A percentile compares a stretch with the other conserved stretches of the same genome.
phyloP scores from a whole-genome alignment of 2,888 invertebrate species.

The Eristalis pertinax region DNA sequence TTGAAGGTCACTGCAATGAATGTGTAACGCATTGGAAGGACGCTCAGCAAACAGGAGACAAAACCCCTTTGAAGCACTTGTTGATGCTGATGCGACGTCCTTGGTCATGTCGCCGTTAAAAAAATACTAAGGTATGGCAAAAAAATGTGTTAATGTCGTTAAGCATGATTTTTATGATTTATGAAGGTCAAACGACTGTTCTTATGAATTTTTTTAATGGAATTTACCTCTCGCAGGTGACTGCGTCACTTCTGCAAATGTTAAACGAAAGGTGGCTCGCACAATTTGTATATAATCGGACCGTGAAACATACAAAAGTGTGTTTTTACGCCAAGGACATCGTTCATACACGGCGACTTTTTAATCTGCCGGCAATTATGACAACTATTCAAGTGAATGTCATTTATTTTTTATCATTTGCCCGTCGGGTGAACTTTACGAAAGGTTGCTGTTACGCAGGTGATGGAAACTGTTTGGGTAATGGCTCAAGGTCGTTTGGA shows the following conservation, averaged over 20 bases:
- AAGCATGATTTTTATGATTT: slow-evolving; percentile 64
- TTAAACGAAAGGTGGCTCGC: not conserved
- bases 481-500: slow-evolving; percentile 18
- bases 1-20: slow-evolving; percentile 59
- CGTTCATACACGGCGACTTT: not conserved
- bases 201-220: slow-evolving; percentile 43
- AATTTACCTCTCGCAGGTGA: slow-evolving; percentile 61
- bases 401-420: slow-evolving; percentile 59
- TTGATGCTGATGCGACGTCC: slow-evolving; percentile 45
- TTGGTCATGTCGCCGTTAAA: slow-evolving; percentile 44
- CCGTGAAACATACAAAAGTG: slow-evolving; percentile 25
- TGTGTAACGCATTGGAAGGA: slow-evolving; percentile 43
- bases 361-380: slow-evolving; percentile 48
- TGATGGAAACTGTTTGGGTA: slow-evolving; percentile 10
- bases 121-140: slow-evolving; percentile 19
- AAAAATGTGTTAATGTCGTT: slow-evolving; percentile 57
- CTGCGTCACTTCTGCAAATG: not conserved
- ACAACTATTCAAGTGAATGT: slow-evolving; percentile 44
- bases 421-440: slow-evolving; percentile 17
- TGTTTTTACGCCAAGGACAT: not conserved
- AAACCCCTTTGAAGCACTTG: slow-evolving; percentile 66
- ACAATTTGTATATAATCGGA: slow-evolving; percentile 11
- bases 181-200: slow-evolving; percentile 59
- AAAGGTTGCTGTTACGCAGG: slow-evolving; percentile 47
- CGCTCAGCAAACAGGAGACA: slow-evolving; percentile 3